Evolutionary conservation across 2,888 invertebrate genomes (phyloP).

Genomic region (Epsilonema sp.): DNA sequence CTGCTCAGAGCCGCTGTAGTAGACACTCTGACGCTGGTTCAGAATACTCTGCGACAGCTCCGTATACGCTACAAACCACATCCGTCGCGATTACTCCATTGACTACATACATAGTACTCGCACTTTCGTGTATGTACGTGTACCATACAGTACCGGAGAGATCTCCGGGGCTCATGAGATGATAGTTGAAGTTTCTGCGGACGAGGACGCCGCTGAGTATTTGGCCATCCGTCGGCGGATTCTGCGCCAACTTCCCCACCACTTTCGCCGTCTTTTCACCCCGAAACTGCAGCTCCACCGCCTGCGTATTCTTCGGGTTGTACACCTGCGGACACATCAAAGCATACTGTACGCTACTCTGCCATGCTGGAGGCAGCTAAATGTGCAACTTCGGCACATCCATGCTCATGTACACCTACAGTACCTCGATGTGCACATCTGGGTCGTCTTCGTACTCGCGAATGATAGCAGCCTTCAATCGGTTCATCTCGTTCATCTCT

Average conservation of each 20-base stretch:
- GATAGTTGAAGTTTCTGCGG: constrained; percentile 92
- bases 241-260: constrained; percentile 73
- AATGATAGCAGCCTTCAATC: constrained; percentile 76
- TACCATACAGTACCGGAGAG: constrained; percentile 48
- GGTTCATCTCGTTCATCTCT: constrained; percentile 94
- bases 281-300: constrained; percentile 72
- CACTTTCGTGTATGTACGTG: not conserved
- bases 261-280: constrained; percentile 97
- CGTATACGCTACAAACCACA: constrained; percentile 76
- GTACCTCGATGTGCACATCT: constrained; percentile 23
- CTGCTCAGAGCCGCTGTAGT: constrained; percentile 53
- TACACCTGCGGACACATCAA: constrained; percentile 44
- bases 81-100: no score
- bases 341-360: no score
- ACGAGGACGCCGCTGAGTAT: constrained; percentile 76
- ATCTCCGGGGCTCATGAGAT: constrained; percentile 72
- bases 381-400: no score
- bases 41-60: constrained; percentile 82
- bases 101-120: no score
- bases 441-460: constrained; percentile 76
- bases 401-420: no score
- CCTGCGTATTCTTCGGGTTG: constrained; percentile 86
- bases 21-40: constrained; percentile 71
- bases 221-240: constrained; percentile 54
- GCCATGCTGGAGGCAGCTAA: no score